phyloP scores from a whole-genome alignment of 2,113 vertebrate genomes.

The Arvicanthis niloticus region DNA sequence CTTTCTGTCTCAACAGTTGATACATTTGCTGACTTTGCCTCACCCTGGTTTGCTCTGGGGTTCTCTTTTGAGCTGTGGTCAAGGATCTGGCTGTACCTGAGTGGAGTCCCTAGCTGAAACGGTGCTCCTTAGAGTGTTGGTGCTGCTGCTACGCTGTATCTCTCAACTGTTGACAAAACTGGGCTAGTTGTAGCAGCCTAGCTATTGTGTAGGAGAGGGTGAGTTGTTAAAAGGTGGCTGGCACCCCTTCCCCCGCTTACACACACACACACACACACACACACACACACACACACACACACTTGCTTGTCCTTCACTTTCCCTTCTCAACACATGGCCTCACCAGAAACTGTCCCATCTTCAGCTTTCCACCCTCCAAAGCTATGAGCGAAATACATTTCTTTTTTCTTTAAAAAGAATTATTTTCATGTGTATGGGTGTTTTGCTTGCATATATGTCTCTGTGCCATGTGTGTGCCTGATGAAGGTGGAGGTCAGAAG shows the following conservation, averaged over 20 bases:
- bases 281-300: too few species aligned
- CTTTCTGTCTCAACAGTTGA: background rate
- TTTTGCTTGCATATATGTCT: background rate
- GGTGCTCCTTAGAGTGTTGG: background rate
- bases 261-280: too few species aligned
- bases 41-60: background rate
- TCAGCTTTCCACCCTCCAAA: background rate
- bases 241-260: background rate
- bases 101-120: background rate
- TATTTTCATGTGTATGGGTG: background rate
- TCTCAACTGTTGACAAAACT: background rate
- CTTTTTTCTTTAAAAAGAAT: background rate
- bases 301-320: background rate
- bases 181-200: background rate
- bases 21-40: background rate
- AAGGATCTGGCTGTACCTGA: background rate
- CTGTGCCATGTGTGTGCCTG: background rate
- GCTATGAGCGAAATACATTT: background rate
- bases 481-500: background rate
- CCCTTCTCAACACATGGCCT: background rate
- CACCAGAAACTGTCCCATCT: background rate
- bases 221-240: background rate
- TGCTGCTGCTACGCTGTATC: background rate
- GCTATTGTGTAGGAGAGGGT: background rate
- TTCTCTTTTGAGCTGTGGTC: background rate